A percentile compares a stretch with the other conserved stretches of the same genome.
Conservation (phyloP, 1,140 invertebrate species). For the Diorhabda carinulata region DNA sequence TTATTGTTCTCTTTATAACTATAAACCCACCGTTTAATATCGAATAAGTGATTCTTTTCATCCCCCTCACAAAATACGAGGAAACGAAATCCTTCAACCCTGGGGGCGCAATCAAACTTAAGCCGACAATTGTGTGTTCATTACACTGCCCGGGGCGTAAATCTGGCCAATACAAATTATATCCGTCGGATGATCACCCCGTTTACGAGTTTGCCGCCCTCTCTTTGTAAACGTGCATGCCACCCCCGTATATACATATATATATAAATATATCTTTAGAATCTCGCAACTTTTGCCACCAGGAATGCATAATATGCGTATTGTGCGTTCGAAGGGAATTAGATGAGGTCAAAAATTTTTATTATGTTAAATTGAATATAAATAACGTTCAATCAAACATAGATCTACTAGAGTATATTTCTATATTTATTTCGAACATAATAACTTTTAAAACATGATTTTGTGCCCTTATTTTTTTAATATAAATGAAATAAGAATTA, state of each 20-base stretch:
- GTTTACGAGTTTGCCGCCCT: constrained; percentile 27
- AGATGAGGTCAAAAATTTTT: not conserved
- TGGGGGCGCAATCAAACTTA: constrained; percentile 45
- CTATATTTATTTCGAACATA: no score
- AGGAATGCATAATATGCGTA: constrained; percentile 41
- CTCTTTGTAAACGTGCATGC: constrained; percentile 8
- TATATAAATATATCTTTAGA: constrained; percentile 26
- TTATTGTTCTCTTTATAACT: constrained; percentile 14
- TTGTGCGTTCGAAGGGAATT: constrained; percentile 21
- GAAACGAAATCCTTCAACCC: constrained; percentile 25
- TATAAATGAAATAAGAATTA: no score
- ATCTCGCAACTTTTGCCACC: constrained; percentile 39
- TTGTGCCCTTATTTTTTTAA: no score
- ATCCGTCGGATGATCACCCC: constrained; percentile 41
- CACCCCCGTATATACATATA: constrained; percentile 26
- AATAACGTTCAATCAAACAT: not conserved
- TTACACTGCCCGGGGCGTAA: constrained; percentile 47
- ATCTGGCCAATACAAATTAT: constrained; percentile 52
- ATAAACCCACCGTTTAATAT: constrained; percentile 44
- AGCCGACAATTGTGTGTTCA: constrained; percentile 51
- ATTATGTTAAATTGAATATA: not conserved
- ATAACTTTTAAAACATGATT: no score
- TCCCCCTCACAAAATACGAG: constrained; percentile 15
- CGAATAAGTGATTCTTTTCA: constrained; percentile 33
- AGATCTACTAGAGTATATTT: not conserved